These are phyloP conservation scores for Stictonetta naevosa DNA, from an alignment of 2,113 vertebrate genomes.

Conservation along the genomic window DNA sequence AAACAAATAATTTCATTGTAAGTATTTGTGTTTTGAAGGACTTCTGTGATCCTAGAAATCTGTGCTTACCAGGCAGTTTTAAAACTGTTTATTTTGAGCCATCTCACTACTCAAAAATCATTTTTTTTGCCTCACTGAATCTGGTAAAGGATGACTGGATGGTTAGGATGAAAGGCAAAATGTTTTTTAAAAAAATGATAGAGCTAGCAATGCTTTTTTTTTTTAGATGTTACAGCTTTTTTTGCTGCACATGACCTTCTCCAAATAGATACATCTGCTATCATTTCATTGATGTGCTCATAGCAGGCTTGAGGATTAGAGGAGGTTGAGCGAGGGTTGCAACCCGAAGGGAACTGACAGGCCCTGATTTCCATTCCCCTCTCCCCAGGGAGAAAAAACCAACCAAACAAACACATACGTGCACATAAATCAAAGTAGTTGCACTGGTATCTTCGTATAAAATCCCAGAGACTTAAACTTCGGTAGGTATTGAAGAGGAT, in stretches of 20 bases:
- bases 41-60: not conserved
- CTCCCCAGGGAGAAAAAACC: no score
- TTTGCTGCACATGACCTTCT: not conserved
- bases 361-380: not conserved
- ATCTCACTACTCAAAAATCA: not conserved
- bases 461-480: not conserved
- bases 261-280: not conserved
- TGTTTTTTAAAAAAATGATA: not conserved
- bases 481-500: not conserved
- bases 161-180: not conserved
- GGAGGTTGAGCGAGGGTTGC: not conserved
- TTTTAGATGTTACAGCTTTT: not conserved
- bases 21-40: not conserved
- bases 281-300: not conserved
- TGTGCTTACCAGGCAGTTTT: not conserved
- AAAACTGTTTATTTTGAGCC: not conserved
- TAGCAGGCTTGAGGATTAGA: not conserved
- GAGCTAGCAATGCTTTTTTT: accelerated
- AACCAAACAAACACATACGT: not conserved
- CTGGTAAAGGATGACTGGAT: not conserved
- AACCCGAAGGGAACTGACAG: not conserved
- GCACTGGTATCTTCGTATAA: not conserved
- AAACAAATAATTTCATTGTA: not conserved
- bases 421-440: not conserved
- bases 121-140: not conserved